These are phyloP conservation scores for Polietes domitor DNA, from an alignment of 2,888 invertebrate species.

Conservation along the genomic window DNA sequence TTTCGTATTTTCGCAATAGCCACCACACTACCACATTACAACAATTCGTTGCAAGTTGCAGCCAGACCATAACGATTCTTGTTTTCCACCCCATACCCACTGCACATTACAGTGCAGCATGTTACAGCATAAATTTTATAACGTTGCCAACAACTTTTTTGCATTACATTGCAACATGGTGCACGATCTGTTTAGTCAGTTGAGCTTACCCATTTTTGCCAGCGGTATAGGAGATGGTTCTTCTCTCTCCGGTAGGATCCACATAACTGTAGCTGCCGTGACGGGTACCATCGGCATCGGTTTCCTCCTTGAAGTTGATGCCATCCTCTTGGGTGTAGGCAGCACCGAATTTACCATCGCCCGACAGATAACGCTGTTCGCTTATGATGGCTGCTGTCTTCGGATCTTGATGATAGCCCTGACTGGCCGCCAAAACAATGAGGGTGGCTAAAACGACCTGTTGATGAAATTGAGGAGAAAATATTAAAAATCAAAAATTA, in stretches of 20 bases:
- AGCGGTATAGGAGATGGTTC: slow-evolving; percentile 91
- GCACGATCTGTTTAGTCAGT: not conserved
- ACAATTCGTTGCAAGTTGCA: not conserved
- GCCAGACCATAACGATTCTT: not conserved
- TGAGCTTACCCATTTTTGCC: slow-evolving; percentile 88
- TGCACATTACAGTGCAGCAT: no score
- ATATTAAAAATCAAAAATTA: no score
- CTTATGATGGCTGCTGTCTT: slow-evolving; percentile 91
- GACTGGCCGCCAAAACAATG: slow-evolving; percentile 84
- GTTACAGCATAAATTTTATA: no score
- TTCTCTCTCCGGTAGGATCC: slow-evolving; percentile 90
- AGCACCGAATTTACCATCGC: slow-evolving; percentile 92
- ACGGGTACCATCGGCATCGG: slow-evolving; percentile 91
- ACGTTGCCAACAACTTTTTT: no score
- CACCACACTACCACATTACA: no score
- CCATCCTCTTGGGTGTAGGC: slow-evolving; percentile 94
- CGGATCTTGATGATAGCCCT: slow-evolving; percentile 84
- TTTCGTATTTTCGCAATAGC: no score
- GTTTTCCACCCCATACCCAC: no score
- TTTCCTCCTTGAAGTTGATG: slow-evolving; percentile 94
- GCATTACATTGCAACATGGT: not conserved
- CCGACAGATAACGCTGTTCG: slow-evolving; percentile 91
- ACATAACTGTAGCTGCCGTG: slow-evolving; percentile 93
- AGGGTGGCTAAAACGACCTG: slow-evolving; percentile 81
- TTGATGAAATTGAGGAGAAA: no score